These are phyloP conservation scores for Neelides folsomi DNA, from an alignment of 2,888 invertebrate genomes.

Conservation along the genomic window DNA sequence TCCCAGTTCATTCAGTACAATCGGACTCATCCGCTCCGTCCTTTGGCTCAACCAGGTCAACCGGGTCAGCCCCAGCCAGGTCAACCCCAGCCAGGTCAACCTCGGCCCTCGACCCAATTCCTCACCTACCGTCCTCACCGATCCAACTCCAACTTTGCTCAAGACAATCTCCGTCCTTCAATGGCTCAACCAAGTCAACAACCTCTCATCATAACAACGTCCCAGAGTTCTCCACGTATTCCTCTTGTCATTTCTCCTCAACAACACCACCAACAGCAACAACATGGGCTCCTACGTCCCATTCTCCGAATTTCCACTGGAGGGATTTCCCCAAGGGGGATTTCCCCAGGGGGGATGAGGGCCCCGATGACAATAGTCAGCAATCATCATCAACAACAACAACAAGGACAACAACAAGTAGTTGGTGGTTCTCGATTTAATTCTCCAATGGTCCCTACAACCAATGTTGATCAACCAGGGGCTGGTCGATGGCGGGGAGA, in stretches of 20 bases:
- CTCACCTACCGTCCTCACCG: neutral
- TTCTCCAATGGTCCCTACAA: neutral
- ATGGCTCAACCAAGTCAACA: neutral
- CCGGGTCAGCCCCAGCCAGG: neutral
- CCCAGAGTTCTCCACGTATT: neutral
- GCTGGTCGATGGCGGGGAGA: neutral
- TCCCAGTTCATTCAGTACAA: conserved; percentile 29
- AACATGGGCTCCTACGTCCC: neutral
- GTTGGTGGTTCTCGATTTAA: neutral
- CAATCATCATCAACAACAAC: conserved; percentile 5
- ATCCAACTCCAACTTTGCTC: no score
- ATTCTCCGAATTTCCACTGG: conserved; percentile 1
- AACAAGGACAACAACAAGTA: neutral
- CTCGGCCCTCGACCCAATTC: neutral
- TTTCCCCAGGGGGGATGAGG: no score
- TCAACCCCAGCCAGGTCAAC: no score
- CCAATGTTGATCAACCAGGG: neutral
- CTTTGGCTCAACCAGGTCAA: neutral
- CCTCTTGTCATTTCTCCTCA: neutral
- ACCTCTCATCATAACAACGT: neutral
- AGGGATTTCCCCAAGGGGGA: neutral
- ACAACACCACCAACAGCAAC: neutral
- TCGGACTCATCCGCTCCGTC: conserved; percentile 17
- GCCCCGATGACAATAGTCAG: neutral
- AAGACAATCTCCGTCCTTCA: neutral